phyloP scores from a whole-genome alignment of 2,797 vertebrate species.

The Peromyscus eremicus region DNA sequence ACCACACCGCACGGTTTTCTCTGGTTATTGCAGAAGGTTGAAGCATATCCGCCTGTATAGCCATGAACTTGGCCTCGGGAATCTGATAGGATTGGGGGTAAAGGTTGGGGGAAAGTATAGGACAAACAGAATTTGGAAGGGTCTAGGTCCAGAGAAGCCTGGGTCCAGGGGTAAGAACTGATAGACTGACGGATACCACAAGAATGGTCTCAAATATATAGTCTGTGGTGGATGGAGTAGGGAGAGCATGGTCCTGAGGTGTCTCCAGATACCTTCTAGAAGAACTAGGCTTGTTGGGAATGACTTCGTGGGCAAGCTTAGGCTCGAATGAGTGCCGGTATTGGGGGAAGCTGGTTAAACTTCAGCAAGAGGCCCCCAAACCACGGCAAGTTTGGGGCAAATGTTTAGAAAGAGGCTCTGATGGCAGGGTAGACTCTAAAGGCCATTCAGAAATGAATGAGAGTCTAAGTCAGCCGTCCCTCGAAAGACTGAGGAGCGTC shows the following conservation, averaged over 20 bases:
- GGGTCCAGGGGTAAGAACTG: background rate
- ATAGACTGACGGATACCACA: background rate
- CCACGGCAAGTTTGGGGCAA: background rate
- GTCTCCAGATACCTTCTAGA: background rate
- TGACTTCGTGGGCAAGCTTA: background rate
- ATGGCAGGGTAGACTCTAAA: no score
- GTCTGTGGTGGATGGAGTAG: background rate
- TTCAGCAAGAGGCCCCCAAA: background rate
- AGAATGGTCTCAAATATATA: background rate
- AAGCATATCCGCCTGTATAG: background rate
- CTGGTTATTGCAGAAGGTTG: background rate
- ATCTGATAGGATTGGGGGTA: background rate
- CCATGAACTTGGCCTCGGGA: background rate
- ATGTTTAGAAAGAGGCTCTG: background rate
- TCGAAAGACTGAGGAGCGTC: background rate
- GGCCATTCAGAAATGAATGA: conserved; percentile 7
- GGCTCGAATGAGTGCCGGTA: background rate
- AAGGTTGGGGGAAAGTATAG: background rate
- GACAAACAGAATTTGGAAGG: background rate
- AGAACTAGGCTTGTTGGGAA: background rate
- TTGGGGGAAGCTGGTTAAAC: background rate
- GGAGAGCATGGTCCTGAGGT: background rate
- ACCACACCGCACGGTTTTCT: background rate
- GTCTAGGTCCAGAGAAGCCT: background rate
- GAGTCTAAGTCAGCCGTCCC: background rate